Evolutionary conservation across 2,888 invertebrate species (phyloP).

Genomic region (Cephalotes varians): DNA sequence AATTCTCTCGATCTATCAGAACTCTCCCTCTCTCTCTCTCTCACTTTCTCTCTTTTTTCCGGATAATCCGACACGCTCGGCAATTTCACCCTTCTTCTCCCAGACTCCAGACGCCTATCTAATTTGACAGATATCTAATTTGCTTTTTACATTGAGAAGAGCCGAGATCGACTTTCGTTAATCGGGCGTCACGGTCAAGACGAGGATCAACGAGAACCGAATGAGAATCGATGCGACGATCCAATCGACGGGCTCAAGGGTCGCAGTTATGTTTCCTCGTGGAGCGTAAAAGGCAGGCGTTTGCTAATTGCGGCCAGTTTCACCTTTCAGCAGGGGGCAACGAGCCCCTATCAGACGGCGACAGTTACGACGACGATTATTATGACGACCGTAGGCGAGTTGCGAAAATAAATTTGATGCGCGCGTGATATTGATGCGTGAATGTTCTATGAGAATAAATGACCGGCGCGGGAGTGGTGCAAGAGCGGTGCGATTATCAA

Average conservation of each 20-base stretch:
- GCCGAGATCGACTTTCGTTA: background rate
- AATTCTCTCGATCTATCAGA: background rate
- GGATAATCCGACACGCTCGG: background rate
- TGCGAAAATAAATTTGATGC: constrained; percentile 26
- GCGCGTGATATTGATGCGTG: constrained; percentile 25
- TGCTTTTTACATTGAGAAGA: background rate
- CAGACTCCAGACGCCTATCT: constrained; percentile 2
- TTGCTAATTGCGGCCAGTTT: constrained; percentile 66
- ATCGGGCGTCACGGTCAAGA: background rate
- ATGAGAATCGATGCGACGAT: constrained; percentile 76
- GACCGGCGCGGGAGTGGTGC: constrained; percentile 4
- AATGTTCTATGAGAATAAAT: constrained; percentile 30
- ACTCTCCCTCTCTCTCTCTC: background rate
- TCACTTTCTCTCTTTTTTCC: background rate
- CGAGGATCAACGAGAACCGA: constrained; percentile 38
- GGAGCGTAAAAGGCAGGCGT: constrained; percentile 55
- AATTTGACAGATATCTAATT: constrained; percentile 38
- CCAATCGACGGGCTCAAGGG: constrained; percentile 70
- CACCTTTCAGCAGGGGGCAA: constrained; percentile 69
- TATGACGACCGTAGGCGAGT: background rate
- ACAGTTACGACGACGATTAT: constrained; percentile 37
- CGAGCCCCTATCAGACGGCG: constrained; percentile 60
- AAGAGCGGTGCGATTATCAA: background rate
- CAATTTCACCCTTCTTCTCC: background rate
- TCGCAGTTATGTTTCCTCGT: constrained; percentile 67